phyloP scores from a whole-genome alignment of 2,888 invertebrate genomes.

The Zhuqinia jingwanae region DNA sequence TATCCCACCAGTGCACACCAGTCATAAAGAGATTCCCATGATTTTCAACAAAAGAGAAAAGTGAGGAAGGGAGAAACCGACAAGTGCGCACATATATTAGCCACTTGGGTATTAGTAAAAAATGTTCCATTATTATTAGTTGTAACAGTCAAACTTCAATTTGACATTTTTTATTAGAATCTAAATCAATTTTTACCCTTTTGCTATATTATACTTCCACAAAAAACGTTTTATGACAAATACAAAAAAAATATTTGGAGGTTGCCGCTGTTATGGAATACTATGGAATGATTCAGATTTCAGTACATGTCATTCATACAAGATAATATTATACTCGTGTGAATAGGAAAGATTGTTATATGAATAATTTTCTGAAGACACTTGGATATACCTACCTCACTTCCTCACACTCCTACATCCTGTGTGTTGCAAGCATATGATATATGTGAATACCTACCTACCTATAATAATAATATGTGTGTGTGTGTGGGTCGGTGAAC shows the following conservation, averaged over 20 bases:
- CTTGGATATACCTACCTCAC: background rate
- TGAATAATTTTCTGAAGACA: no score
- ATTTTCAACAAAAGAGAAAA: constrained; percentile 1
- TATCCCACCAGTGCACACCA: background rate
- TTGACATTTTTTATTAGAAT: constrained; percentile 53
- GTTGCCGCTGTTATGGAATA: no score
- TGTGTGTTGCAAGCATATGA: background rate
- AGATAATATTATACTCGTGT: no score
- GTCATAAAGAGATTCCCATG: constrained; percentile 15
- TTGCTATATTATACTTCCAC: background rate
- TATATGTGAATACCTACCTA: no score
- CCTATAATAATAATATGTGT: no score
- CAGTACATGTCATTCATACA: no score
- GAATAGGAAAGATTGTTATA: no score
- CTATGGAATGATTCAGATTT: no score
- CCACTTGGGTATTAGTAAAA: constrained; percentile 20
- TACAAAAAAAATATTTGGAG: no score
- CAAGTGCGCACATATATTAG: constrained; percentile 3
- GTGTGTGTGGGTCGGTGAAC: constrained; percentile 45
- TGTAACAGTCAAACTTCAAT: constrained; percentile 33
- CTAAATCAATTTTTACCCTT: constrained; percentile 49
- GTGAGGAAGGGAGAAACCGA: no score
- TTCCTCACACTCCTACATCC: no score
- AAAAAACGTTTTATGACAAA: constrained; percentile 32
- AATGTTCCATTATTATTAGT: constrained; percentile 7